Conservation (phyloP, 2,797 vertebrate genomes). For the Liasis olivaceus region DNA sequence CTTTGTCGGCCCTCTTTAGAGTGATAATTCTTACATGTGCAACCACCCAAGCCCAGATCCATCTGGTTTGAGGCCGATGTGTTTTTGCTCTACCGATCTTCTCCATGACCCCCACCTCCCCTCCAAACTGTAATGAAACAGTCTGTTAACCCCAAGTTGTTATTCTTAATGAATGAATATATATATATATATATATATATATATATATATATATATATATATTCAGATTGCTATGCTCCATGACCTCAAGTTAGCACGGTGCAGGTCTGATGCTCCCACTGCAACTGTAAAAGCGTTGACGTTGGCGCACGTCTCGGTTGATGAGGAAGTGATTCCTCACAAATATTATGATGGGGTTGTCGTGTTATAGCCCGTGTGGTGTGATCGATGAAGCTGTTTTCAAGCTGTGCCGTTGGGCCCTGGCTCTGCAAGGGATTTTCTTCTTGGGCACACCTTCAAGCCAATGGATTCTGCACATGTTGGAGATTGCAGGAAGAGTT, state of each 20-base stretch:
- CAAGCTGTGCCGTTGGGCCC: background rate
- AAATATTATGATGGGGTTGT: slow-evolving; percentile 50
- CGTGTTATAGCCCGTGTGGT: background rate
- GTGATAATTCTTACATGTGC: background rate
- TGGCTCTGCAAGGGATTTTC: fast-evolving
- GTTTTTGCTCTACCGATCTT: too few relatives aligned
- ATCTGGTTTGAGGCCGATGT: background rate
- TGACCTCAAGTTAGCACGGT: slow-evolving; percentile 29
- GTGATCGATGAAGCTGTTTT: slow-evolving; percentile 4
- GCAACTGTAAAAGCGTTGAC: slow-evolving; percentile 20
- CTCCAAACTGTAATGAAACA: background rate
- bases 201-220: background rate
- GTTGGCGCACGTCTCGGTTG: background rate
- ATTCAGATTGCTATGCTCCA: slow-evolving; percentile 25
- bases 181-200: too few relatives aligned
- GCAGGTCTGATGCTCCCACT: slow-evolving; percentile 13
- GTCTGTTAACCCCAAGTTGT: background rate
- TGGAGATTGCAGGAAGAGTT: fast-evolving
- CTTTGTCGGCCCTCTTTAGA: background rate
- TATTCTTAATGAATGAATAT: background rate
- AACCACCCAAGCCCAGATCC: background rate
- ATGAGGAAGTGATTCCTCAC: slow-evolving; percentile 42
- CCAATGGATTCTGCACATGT: background rate
- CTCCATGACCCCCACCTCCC: too few relatives aligned
- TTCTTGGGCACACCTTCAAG: background rate